Percentiles rank a stretch among this genome's conserved stretches.
These are phyloP conservation scores for Cotesia typhae DNA, from an alignment of 1,140 invertebrate genomes.

Conservation along the genomic window DNA sequence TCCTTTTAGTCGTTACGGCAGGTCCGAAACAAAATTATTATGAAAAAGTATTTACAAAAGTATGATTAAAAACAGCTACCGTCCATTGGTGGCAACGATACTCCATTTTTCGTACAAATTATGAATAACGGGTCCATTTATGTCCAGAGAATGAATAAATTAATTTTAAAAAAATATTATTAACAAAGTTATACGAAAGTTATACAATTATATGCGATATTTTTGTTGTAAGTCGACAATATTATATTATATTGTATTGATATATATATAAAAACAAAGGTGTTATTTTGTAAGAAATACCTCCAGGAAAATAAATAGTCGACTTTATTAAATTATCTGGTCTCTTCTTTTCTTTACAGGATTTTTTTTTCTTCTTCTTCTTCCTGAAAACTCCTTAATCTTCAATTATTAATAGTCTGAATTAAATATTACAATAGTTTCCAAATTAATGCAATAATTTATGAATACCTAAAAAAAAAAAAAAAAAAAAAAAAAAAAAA, in stretches of 20 bases:
- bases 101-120: slow-evolving; percentile 28
- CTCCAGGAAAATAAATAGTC: slow-evolving; percentile 29
- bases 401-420: too few relatives aligned
- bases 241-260: slow-evolving; percentile 23
- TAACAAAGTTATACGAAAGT: slow-evolving; percentile 11
- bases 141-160: slow-evolving; percentile 19
- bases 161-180: not conserved
- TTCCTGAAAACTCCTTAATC: too few relatives aligned
- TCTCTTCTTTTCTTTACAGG: too few relatives aligned
- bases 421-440: too few relatives aligned
- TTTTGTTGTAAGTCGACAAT: slow-evolving; percentile 30
- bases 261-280: not conserved
- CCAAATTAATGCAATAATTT: too few relatives aligned
- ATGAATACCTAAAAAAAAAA: too few relatives aligned
- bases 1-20: not conserved
- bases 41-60: slow-evolving; percentile 1
- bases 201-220: slow-evolving; percentile 27
- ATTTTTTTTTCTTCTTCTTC: too few relatives aligned
- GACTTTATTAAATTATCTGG: slow-evolving; percentile 30
- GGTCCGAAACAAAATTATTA: slow-evolving; percentile 18
- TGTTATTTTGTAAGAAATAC: slow-evolving; percentile 37
- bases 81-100: slow-evolving; percentile 34
- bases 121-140: slow-evolving; percentile 29
- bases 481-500: too few relatives aligned
- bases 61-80: slow-evolving; percentile 14